Conservation (phyloP, 2,113 vertebrate genomes). For the Cynopterus brachyotis region DNA sequence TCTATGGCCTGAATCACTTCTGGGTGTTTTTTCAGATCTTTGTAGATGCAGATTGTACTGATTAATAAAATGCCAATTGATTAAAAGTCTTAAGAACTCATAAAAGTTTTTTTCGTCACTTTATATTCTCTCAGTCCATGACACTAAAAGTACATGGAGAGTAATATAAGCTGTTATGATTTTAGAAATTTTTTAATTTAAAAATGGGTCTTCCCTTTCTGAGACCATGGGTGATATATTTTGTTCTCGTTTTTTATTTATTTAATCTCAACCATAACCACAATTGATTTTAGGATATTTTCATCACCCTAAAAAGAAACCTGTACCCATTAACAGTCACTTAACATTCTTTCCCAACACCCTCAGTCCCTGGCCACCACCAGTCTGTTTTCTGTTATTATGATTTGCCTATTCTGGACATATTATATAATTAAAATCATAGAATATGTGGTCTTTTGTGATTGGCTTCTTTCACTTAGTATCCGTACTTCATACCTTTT, state of each 20-base stretch:
- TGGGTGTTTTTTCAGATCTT: neutral
- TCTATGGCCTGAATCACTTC: neutral
- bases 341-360: neutral
- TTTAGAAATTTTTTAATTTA: neutral
- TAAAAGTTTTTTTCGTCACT: neutral
- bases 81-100: constrained; percentile 6
- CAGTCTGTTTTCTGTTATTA: neutral
- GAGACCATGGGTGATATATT: neutral
- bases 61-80: neutral
- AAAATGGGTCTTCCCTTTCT: neutral
- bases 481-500: neutral
- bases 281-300: neutral
- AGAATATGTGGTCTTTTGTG: neutral
- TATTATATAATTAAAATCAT: neutral
- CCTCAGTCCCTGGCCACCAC: neutral
- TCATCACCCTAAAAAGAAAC: neutral
- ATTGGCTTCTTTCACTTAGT: neutral
- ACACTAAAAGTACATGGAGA: neutral
- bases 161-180: neutral
- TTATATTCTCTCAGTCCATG: neutral
- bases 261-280: neutral
- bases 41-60: neutral
- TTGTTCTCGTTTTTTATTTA: neutral
- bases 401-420: neutral
- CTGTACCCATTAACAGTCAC: neutral